Percentiles rank a stretch among this genome's conserved stretches.
Evolutionary conservation across 2,113 vertebrate genomes (phyloP).

Genomic region (Colius striatus): DNA sequence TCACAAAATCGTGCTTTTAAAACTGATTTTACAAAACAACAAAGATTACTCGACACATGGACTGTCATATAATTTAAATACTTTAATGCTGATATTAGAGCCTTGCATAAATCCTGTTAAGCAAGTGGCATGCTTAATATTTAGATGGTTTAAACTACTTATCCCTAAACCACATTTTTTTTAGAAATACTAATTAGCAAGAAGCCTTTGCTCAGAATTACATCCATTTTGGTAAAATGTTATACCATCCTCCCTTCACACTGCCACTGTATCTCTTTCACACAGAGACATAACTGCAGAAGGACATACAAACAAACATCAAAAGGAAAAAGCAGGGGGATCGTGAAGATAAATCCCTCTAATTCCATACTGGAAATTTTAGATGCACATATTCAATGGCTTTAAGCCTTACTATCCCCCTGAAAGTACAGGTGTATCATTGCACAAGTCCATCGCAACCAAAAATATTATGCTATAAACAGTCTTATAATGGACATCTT

Average conservation of each 20-base stretch:
- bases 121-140: background rate
- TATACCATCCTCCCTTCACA: background rate
- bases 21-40: background rate
- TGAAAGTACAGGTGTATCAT: background rate
- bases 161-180: background rate
- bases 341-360: background rate
- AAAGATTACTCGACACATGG: background rate
- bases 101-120: background rate
- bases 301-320: background rate
- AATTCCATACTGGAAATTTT: background rate
- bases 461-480: background rate
- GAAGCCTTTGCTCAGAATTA: background rate
- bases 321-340: background rate
- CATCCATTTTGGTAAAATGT: background rate
- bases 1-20: background rate
- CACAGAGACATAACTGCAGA: background rate
- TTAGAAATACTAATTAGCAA: constrained; percentile 15
- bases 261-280: background rate
- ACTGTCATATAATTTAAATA: background rate
- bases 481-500: background rate
- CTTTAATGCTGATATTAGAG: background rate
- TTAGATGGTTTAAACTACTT: background rate
- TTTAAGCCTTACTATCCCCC: background rate
- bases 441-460: background rate
- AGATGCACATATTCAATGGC: background rate